phyloP scores from a whole-genome alignment of 2,113 vertebrate species.

The Empidonax alnorum region DNA sequence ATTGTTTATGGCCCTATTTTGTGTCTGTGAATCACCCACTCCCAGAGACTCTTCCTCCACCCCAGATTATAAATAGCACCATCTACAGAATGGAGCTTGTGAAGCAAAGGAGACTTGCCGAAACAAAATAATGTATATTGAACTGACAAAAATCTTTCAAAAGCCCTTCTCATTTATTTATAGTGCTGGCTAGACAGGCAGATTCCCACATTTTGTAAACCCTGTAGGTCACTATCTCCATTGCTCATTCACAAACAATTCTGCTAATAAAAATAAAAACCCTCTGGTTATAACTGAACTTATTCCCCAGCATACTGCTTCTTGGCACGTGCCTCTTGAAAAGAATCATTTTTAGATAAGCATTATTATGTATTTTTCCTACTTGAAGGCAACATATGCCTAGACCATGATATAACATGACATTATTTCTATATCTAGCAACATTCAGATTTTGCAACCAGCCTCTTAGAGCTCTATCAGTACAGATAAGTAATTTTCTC shows the following conservation, averaged over 20 bases:
- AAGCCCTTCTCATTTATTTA: slow-evolving; percentile 38
- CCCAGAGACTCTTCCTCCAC: slow-evolving; percentile 32
- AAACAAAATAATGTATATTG: slow-evolving; percentile 39
- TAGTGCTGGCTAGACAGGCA: slow-evolving; percentile 38
- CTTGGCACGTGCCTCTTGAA: background rate
- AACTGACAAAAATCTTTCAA: slow-evolving; percentile 19
- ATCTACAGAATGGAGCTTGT: slow-evolving; percentile 2
- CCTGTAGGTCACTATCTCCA: slow-evolving; percentile 15
- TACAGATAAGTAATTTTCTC: background rate
- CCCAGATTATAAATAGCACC: slow-evolving; percentile 58
- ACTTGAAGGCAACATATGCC: background rate
- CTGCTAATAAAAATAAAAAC: background rate
- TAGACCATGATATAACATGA: background rate
- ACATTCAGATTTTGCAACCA: background rate
- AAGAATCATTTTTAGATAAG: background rate
- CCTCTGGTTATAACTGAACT: background rate
- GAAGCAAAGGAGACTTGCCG: background rate
- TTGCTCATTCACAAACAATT: slow-evolving; percentile 54
- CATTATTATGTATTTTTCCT: background rate
- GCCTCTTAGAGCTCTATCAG: background rate
- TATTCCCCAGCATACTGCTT: background rate
- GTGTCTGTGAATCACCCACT: slow-evolving; percentile 47
- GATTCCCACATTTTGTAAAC: slow-evolving; percentile 39
- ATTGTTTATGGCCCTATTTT: slow-evolving; percentile 55
- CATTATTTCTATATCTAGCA: background rate